Evolutionary conservation across 2,888 invertebrate genomes (phyloP).

Genomic region (Melinopterus prodromus): DNA sequence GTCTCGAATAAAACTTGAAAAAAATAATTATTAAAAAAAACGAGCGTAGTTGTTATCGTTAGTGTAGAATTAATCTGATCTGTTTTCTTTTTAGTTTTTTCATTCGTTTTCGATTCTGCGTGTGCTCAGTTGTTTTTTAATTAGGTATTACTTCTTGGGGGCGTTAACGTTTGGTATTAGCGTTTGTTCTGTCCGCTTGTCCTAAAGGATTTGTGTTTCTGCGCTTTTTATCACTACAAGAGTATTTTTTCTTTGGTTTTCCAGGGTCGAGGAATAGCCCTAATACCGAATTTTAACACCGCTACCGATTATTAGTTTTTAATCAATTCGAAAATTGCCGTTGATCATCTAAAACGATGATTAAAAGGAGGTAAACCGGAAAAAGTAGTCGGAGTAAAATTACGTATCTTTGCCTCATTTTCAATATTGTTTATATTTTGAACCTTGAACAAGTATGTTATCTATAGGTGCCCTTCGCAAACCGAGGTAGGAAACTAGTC

Average conservation of each 20-base stretch:
- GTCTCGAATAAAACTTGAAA: background rate
- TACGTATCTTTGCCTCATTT: conserved; percentile 22
- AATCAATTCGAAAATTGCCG: background rate
- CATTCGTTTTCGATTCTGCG: conserved; percentile 29
- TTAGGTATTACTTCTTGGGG: conserved; percentile 34
- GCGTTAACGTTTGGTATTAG: conserved; percentile 41
- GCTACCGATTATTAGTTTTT: background rate
- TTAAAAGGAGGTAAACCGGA: background rate
- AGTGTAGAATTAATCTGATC: conserved; percentile 33
- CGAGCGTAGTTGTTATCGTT: conserved; percentile 6
- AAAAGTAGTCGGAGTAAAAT: background rate
- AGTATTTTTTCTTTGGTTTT: conserved; percentile 21
- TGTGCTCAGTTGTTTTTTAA: conserved; percentile 36
- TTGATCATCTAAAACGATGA: background rate
- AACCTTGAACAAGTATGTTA: conserved; percentile 8
- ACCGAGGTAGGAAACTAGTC: conserved; percentile 27
- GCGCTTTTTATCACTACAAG: conserved; percentile 28
- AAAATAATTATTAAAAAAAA: conserved; percentile 17
- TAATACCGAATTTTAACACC: conserved; percentile 39
- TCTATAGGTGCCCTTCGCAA: conserved; percentile 10
- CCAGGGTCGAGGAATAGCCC: conserved; percentile 36
- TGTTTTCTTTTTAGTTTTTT: conserved; percentile 9
- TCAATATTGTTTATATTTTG: conserved; percentile 21
- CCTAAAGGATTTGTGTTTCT: background rate
- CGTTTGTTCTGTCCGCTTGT: conserved; percentile 24